Base-by-base conservation (phyloP, 2,888 invertebrate genomes). In the Drosophila glabriapex region DNA sequence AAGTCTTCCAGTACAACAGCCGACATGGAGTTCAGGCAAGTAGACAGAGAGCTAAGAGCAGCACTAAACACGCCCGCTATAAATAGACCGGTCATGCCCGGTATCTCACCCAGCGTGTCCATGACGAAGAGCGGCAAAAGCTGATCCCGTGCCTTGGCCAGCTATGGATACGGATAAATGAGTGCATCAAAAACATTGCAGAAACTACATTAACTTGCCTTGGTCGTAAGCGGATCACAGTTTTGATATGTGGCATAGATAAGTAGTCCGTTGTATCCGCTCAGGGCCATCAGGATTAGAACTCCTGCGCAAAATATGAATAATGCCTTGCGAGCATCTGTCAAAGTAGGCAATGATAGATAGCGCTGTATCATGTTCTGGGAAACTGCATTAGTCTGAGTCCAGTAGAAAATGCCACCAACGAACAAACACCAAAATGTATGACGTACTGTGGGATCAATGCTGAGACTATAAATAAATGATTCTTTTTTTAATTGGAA, bases 61-160 rank as follows among this genome's bases (percentile, higher is more conserved):
- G 98, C 98, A 93, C 97, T 97, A 89, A 98, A 98, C 2, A 98
- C 96, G 39, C 98, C 97, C 35, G 98, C 97, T 0, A 98, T 96
- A 91, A 98, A 98, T 35, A 98, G 94, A 7, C 98, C 98, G 0
- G 97, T 96, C 82, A 98, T 94, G 3, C 98, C 98, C 0, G 96
- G 96, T 92, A 96, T 94, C 50, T 96, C 94, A 0, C 96, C 95
- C 41, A 98, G 92, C 14, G 96, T 95, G 82, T 98, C 96, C 97
- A 98, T 97, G 7, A 98, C 97, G 68, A 97, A 95, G n/a, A 97
- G 93, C 0, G 98, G 98, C 50, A 98, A 92, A 4, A 98, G 93
- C 93, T 98, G 97, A 90, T 97, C 97, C 75, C 96, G 96, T 14
- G 96, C 96, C 76, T 95, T 94, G 0, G 96, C 96, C 59, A 97